Percentiles rank a stretch among this genome's conserved stretches.
phyloP scores from a whole-genome alignment of 2,797 vertebrate genomes.

The Pseudochirops corinnae region DNA sequence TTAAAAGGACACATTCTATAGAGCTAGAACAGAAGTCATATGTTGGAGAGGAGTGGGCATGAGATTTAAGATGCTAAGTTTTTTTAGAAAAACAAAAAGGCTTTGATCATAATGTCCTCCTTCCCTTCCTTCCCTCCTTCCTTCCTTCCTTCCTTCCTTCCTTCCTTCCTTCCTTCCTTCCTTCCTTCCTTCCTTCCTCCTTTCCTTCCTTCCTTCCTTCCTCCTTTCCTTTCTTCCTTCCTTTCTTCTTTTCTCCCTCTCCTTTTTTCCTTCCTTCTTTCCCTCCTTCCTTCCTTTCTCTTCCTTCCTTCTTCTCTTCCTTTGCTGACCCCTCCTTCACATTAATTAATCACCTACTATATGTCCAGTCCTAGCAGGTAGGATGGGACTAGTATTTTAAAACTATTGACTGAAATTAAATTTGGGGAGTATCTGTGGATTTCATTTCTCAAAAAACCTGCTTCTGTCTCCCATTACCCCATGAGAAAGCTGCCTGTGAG shows the following conservation, averaged over 20 bases:
- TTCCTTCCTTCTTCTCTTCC: background rate
- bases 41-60: background rate
- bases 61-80: background rate
- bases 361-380: background rate
- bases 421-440: background rate
- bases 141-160: too few species aligned
- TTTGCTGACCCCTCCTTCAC: background rate
- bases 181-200: background rate
- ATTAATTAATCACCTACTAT: background rate
- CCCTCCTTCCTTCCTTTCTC: background rate
- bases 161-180: background rate
- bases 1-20: background rate
- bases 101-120: background rate
- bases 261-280: background rate
- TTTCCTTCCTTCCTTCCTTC: background rate
- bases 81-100: background rate
- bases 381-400: background rate
- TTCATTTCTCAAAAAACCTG: background rate
- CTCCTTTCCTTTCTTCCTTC: background rate
- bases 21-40: background rate
- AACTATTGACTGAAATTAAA: background rate
- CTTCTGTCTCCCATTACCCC: slow-evolving; percentile 40
- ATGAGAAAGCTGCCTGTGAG: background rate
- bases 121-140: background rate
- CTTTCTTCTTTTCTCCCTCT: background rate